Evolutionary conservation across 2,113 vertebrate species (phyloP).

Genomic region (Dolichallabes microphthalmus): DNA sequence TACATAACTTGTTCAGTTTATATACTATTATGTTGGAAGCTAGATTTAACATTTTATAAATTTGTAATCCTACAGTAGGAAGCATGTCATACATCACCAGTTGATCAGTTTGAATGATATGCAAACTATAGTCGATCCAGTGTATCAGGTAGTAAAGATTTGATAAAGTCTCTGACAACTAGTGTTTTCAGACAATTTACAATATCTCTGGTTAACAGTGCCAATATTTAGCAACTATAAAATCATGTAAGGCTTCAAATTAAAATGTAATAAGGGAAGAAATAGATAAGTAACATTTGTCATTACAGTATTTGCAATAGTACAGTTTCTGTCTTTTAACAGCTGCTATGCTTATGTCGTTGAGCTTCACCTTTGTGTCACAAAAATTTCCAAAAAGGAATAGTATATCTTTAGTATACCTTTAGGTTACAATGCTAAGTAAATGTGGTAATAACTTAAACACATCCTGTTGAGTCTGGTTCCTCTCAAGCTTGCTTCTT

Average conservation of each 20-base stretch:
- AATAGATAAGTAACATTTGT: not conserved
- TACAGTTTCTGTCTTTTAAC: not conserved
- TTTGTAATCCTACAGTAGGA: too few relatives aligned
- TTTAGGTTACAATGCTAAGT: not conserved
- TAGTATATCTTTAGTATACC: not conserved
- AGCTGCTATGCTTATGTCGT: not conserved
- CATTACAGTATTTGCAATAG: not conserved
- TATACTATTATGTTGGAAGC: too few relatives aligned
- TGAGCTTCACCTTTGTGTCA: not conserved
- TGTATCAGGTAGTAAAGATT: too few relatives aligned
- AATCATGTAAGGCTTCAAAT: not conserved
- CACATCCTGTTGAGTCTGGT: too few relatives aligned
- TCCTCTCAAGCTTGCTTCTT: too few relatives aligned
- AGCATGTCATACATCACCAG: too few relatives aligned
- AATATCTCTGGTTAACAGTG: not conserved
- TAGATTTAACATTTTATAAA: too few relatives aligned
- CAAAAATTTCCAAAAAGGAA: not conserved
- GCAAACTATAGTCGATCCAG: too few relatives aligned
- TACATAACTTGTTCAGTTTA: too few relatives aligned
- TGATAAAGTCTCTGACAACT: too few relatives aligned
- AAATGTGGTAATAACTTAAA: not conserved
- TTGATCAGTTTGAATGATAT: too few relatives aligned
- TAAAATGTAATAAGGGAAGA: not conserved
- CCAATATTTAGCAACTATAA: not conserved
- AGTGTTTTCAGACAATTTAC: not conserved